Base-by-base conservation (phyloP, 2,888 invertebrate species). In the Tenthredo mesomela region DNA sequence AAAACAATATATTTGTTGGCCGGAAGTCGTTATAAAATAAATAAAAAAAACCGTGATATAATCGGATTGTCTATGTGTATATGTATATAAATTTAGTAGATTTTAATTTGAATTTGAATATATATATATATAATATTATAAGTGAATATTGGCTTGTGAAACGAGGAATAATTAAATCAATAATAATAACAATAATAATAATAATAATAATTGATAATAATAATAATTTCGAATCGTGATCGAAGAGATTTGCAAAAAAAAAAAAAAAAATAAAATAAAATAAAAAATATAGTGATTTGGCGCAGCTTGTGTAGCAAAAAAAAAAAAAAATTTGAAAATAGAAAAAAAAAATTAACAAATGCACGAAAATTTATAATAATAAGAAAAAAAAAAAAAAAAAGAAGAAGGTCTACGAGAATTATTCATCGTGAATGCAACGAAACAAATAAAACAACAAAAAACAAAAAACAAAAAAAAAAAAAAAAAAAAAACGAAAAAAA, bases 31-130 rank as follows among this genome's bases (percentile, higher is more conserved):
- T 67, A 67, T 67, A 67, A 67, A 67, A n/a, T n/a, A n/a, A 29
- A 29, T 67, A 67, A 67, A 33, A 15, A 67, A 67, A 67, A 67
- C 67, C 67, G 67, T 67, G 67, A 67, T 67, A 67, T 67, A 67
- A 67, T 67, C 67, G 67, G 67, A 67, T 67, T n/a, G n/a, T 67
- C 67, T 67, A 61, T 25, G 15, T 61, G n/a, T 61, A 61, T 61
- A 12, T 61, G 12, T 61, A 61, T 61, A 7, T 25, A 21, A 25
- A 61, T 61, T 61, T 61, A 21, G 21, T 58, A 58, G 21, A 21
- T 58, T 21, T 21, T n/a, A 7, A 21, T 21, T 58, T n/a, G n/a
- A 58, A 58, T 58, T 33, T 33, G 29, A 33, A 33, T 33, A 33
- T 33, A 33, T 33, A n/a, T n/a, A n/a, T n/a, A 29, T 29, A 29